Percentiles rank a stretch among this genome's conserved stretches.
phyloP scores from a whole-genome alignment of 2,888 invertebrate species.

The Nemotelus pantherinus region DNA sequence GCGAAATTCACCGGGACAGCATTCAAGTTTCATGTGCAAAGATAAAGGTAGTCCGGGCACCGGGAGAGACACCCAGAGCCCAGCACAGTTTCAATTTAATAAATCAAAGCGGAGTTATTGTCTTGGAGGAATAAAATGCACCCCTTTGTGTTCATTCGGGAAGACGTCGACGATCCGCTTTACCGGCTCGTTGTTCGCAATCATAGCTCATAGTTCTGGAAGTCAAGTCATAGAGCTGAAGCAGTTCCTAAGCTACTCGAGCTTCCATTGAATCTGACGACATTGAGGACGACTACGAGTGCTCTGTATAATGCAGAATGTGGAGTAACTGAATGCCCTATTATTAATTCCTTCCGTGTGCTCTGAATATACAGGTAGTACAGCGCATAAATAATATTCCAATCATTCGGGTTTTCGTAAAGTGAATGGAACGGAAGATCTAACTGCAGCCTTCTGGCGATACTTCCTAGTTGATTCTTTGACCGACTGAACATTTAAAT shows the following conservation, averaged over 20 bases:
- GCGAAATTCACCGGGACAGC: slow-evolving; percentile 3
- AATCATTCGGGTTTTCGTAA: background rate
- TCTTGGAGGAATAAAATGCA: slow-evolving; percentile 49
- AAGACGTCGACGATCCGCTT: background rate
- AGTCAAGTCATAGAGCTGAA: slow-evolving; percentile 7
- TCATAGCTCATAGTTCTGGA: slow-evolving; percentile 1
- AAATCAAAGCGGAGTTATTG: slow-evolving; percentile 50
- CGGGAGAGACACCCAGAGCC: slow-evolving; percentile 23
- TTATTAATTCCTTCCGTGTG: slow-evolving; percentile 34
- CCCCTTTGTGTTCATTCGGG: slow-evolving; percentile 26
- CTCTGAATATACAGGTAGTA: slow-evolving; percentile 2
- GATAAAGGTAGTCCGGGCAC: background rate
- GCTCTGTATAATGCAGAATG: slow-evolving; percentile 24
- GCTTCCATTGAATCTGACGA: slow-evolving; percentile 19
- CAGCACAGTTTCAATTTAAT: slow-evolving; percentile 44
- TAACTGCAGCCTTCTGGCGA: too few species aligned
- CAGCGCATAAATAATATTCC: slow-evolving; percentile 26
- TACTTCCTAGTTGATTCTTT: too few species aligned
- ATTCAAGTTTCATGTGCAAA: background rate
- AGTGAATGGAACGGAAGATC: too few species aligned
- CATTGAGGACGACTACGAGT: too few species aligned
- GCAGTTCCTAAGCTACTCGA: background rate
- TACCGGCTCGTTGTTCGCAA: slow-evolving; percentile 22
- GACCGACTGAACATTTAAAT: too few species aligned
- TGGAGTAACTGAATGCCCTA: slow-evolving; percentile 27